Evolutionary conservation across 2,797 vertebrate genomes (phyloP), one percentile per base, ranked within the genome.

Genomic region (Eptatretus atami): DNA sequence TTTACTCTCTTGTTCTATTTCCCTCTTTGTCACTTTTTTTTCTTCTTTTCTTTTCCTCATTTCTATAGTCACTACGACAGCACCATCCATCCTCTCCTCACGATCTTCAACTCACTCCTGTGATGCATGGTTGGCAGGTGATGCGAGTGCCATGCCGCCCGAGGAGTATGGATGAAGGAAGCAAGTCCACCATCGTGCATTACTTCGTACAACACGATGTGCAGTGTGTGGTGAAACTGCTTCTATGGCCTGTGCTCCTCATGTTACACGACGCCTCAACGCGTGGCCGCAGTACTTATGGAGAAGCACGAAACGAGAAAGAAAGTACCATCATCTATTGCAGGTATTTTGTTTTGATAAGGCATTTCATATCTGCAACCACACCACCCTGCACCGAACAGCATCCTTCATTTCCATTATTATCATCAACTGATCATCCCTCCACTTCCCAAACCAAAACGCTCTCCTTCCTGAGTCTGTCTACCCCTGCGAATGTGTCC

Each of bases 181-280:
- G 80, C 69, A 98, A 92, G 73, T 80, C 84, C 68, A 98, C 87
- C 54, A 96, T 98, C 71, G 87, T 86, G 4, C 90, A 96, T 64
- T 98, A 93, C 68, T 98, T 98, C 75, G 90, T 14, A 90, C 87
- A 12, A 76, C 95, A 52, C 88, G 85, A 72, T 98, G 90, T 72
- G 88, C 90, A 0, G 84, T 86, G 66, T 98, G 90, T n/a, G 84
- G 93, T 52, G 78, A 84, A 69, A 78, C 95, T 63, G 95, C 90
- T 64, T 87, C 93, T 73, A 84, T 14, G 90, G 90, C 1, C 80
- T 98, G 73, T 98, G 90, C 53, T 75, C 69, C 5, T 76, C 75
- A 64, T 98, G 90, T 71, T 71, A 78, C 88, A 3, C 77, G 76
- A 25, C 80, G 8, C 88, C 90, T 1, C 90, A 98, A 71, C 74